Base-by-base conservation (phyloP, 2,113 vertebrate genomes). In the Todiramphus chloris region DNA sequence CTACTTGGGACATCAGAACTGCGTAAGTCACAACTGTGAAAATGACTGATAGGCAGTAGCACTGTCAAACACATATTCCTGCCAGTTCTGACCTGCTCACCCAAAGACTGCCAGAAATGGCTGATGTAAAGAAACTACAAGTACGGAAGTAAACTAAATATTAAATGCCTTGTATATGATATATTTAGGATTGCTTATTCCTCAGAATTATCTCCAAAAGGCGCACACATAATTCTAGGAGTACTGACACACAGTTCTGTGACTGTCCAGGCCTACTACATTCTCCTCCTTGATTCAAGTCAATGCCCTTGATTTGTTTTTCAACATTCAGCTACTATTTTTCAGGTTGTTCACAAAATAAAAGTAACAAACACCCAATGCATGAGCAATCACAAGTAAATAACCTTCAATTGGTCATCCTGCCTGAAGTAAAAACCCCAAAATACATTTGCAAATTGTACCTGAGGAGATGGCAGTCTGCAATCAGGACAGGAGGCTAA, bases 361-460 rank as follows among this genome's bases (percentile, higher is more conserved):
- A 70, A 84, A 69, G 74, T 46, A 89, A 64, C 43, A 91, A 95
- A 68, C 69, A 91, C 53, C 62, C 69, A 51, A 53, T 10, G 14
- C 25, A 68, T 13, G 39, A 91, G 86, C 74, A 76, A 83, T 89
- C 80, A 59, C 66, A 84, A 81, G 48, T 78, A 96, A 95, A 93
- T 58, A 89, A 91, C 69, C 87, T 91, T 87, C 66, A 95, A 53
- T 64, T 39, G 81, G 74, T 81, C 86, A 75, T 72, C 58, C 83
- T 51, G 72, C 60, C 89, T 70, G 28, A 86, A 92, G 90, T 66
- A 77, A 96, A 73, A 87, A 43, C 79, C 56, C 63, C 43, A 50
- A 87, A 89, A 94, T 68, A 41, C 30, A 92, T 72, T 96, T 96
- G 73, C 83, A 96, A 91, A 89, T 82, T 81, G 39, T 83, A 81